Conservation (phyloP, 2,113 vertebrate genomes). For the Mormoops blainvillei region DNA sequence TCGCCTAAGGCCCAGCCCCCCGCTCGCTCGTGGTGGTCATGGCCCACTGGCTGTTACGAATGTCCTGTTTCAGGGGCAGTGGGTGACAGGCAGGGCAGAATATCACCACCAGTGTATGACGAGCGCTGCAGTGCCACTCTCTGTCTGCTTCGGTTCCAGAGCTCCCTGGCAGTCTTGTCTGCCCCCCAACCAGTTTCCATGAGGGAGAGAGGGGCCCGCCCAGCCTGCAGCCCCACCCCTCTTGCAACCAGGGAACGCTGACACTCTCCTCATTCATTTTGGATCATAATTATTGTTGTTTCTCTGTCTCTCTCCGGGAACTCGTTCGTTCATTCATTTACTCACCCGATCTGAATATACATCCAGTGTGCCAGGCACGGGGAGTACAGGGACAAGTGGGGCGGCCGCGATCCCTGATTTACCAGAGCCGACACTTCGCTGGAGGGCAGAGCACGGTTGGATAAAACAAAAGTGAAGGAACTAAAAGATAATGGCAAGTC, state of each 20-base stretch:
- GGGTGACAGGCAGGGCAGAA: background rate
- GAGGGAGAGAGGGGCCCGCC: background rate
- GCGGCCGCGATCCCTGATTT: background rate
- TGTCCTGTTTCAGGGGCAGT: background rate
- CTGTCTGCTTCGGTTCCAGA: background rate
- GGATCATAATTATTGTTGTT: background rate
- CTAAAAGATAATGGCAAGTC: background rate
- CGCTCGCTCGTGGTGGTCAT: background rate
- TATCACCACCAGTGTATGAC: fast-evolving
- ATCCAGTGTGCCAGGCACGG: background rate
- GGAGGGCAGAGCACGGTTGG: background rate
- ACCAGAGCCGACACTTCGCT: background rate
- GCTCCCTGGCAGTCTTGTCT: background rate
- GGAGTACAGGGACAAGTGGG: background rate
- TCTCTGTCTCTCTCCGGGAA: background rate
- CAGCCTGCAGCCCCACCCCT: background rate
- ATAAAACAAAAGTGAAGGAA: background rate
- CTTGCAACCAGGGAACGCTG: background rate
- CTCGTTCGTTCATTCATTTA: background rate
- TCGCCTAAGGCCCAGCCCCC: background rate
- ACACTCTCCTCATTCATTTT: background rate
- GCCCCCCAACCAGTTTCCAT: background rate
- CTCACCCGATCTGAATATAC: background rate
- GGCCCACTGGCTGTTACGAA: background rate
- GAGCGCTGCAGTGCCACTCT: background rate